Base-by-base conservation (phyloP, 2,888 invertebrate genomes). In the Torymus auratus region DNA sequence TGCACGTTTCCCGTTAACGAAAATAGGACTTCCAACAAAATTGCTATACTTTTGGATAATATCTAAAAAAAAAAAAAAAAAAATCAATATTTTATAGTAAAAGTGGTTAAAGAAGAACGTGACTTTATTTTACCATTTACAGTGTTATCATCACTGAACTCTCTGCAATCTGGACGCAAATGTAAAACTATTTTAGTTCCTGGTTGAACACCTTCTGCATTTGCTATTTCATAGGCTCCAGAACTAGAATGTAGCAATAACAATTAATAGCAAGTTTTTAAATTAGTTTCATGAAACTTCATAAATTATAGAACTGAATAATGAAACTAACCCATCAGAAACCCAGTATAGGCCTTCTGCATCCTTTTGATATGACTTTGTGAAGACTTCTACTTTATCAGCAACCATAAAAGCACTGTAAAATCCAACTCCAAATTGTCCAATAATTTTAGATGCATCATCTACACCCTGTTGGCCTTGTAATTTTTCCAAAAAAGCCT, bases 321-420 rank as follows among this genome's bases (percentile, higher is more conserved):
- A 75, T 64, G 71, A 68, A 77, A 83, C 71, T 91, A 91, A 97
- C 96, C 99, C 98, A 92, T 98, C 97, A 75, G 97, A 97, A 56
- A 93, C 92, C 99, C 99, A 99, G 88, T 94, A 95, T 87, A 95
- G 94, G 0, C 97, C 98, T 13, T 94, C 93, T 0, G 94, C 93
- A 83, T 94, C 93, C 3, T 91, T 89, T 68, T 91, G 91, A 79
- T 95, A 94, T 78, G 96, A 95, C 88, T 94, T 94, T 1, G 98
- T 97, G 89, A 92, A 98, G 0, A 99, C 98, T 88, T 98, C 98
- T 41, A 99, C 97, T 89, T 95, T 96, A 86, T 98, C 96, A 23
- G 98, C 98, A 2, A 99, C 99, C 97, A 99, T 99, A 90, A 99
- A 99, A 0, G 96, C 95, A 14, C 99, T 98, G 91, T 99, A 99